Conservation (phyloP, 1,140 invertebrate species). For the Drosophila triauraria region DNA sequence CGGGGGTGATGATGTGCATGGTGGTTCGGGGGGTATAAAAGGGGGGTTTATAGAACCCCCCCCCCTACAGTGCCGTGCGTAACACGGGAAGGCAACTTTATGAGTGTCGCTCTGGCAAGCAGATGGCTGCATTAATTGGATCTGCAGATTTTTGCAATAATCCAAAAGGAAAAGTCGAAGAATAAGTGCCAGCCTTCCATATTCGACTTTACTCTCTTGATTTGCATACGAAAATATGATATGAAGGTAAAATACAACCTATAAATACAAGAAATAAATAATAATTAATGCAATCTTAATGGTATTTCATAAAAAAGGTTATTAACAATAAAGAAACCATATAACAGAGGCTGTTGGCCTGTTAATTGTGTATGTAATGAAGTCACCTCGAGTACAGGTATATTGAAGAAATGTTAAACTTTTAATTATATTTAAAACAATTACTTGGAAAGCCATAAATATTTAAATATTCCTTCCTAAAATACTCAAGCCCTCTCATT, state of each 20-base stretch:
- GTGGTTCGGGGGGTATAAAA: background rate
- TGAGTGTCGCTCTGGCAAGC: constrained; percentile 38
- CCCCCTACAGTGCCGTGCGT: background rate
- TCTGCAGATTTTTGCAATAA: constrained; percentile 40
- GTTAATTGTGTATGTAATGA: background rate
- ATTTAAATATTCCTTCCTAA: background rate
- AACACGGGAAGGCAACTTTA: constrained; percentile 16
- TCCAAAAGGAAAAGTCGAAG: constrained; percentile 12
- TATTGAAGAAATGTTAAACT: background rate
- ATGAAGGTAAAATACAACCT: background rate
- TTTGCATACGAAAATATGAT: background rate
- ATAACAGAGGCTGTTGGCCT: background rate
- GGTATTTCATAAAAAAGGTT: background rate
- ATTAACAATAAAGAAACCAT: too few relatives aligned
- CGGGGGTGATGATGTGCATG: background rate
- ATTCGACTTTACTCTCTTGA: too few relatives aligned
- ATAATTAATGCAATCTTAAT: background rate
- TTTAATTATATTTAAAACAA: background rate
- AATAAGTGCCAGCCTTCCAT: background rate
- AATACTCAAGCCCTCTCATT: background rate
- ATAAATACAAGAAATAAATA: background rate
- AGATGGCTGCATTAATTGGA: constrained; percentile 46
- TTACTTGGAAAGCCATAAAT: background rate
- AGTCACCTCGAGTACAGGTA: background rate
- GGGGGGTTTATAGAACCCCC: background rate